Conservation (phyloP, 2,113 vertebrate species). For the Fulica atra region DNA sequence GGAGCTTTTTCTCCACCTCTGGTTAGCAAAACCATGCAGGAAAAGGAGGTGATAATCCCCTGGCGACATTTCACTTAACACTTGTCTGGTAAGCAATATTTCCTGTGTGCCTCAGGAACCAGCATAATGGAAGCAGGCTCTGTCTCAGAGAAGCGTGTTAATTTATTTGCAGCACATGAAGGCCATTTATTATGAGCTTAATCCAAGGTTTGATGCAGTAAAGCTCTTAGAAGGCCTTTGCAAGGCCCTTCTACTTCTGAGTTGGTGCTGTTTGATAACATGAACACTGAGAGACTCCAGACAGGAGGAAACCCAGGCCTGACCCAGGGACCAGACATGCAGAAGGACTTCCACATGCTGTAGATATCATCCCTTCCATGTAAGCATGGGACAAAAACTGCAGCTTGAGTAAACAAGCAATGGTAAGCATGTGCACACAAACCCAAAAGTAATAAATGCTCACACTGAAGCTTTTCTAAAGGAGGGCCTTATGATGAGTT, state of each 20-base stretch:
- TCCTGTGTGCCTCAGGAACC: conserved; percentile 16
- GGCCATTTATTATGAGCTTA: neutral
- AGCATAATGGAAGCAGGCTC: neutral
- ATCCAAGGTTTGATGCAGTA: neutral
- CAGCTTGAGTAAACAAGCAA: neutral
- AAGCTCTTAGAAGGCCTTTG: neutral
- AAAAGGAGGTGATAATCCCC: conserved; percentile 47
- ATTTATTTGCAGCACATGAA: neutral
- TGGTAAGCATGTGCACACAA: neutral
- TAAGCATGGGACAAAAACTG: neutral
- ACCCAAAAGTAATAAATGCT: neutral
- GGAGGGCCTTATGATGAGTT: neutral
- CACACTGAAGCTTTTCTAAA: neutral
- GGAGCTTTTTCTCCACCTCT: neutral
- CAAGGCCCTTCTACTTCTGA: neutral
- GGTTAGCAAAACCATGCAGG: neutral
- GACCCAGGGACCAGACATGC: neutral
- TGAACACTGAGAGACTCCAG: neutral
- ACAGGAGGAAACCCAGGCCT: neutral
- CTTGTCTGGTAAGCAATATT: conserved; percentile 27
- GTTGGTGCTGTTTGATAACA: neutral
- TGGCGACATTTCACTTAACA: conserved; percentile 34
- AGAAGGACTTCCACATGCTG: neutral
- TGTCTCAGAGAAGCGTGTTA: neutral
- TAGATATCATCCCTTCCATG: neutral